Base-by-base conservation (phyloP, 2,888 invertebrate species). In the Myathropa florea region DNA sequence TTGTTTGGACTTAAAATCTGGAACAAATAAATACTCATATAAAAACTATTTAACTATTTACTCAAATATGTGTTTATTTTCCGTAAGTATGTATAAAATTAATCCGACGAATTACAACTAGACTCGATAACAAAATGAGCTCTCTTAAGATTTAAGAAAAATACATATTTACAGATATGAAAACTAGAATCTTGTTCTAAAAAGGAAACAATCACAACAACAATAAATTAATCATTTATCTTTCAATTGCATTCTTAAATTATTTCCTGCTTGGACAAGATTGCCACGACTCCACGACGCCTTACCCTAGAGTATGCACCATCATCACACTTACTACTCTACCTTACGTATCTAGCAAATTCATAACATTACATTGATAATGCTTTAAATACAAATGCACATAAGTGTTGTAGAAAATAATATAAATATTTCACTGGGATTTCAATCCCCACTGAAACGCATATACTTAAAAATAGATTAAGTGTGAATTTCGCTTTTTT, bases 281-380 rank as follows among this genome's bases (percentile, higher is more conserved):
- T 46, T 46, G 46, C 46, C 18, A 46, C 18, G 46, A 57, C 23
- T 67, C 7, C 18, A 30, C 57, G 64, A 81, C 36, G 59, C 65
- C 68, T 85, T 85, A 85, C 81, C 9, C 85, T 81, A 85, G 0
- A 78, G 59, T 81, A 72, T 77, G 85, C 85, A 85, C 85, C 85
- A 68, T 70, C 57, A 23, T 73, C 53, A 46, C 46, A 18, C 30
- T 57, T 71, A 76, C 64, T 21, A 28, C 46, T 46, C 59, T 77
- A 77, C 24, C 60, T 77, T 65, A 78, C 3, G 6, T 77, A 26
- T 61, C 4, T 24, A 64, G 55, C 46, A 81, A 65, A 61, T 67
- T 77, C 46, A n/a, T 26, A 57, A 39, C 10, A 4, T 14, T 53
- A 63, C 46, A 65, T 55, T 33, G 7, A 39, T 3, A 60, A 14